phyloP scores from a whole-genome alignment of 2,888 invertebrate genomes.

The Esperia sulphurella region DNA sequence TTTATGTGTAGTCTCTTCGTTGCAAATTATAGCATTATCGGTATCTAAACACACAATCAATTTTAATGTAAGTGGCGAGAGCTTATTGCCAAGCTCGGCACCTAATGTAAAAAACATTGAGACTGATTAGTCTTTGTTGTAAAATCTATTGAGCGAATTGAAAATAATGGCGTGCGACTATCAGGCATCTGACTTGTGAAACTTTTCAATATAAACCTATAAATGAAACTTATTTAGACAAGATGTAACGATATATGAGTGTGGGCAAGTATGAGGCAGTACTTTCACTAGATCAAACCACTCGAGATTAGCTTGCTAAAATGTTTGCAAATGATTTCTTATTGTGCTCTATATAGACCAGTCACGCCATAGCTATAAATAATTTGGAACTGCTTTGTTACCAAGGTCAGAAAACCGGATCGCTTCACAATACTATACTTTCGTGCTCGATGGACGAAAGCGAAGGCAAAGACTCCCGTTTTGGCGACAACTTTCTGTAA shows the following conservation, averaged over 20 bases:
- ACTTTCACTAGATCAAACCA: slow-evolving; percentile 65
- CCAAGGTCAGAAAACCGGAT: slow-evolving; percentile 68
- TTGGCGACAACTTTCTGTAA: slow-evolving; percentile 70
- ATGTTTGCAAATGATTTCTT: slow-evolving; percentile 58
- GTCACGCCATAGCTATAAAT: slow-evolving; percentile 47
- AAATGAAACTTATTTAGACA: background rate
- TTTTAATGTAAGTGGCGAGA: background rate
- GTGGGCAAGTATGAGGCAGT: slow-evolving; percentile 27
- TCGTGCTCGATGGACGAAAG: slow-evolving; percentile 67
- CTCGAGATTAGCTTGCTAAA: slow-evolving; percentile 45
- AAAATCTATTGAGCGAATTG: slow-evolving; percentile 39
- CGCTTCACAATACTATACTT: slow-evolving; percentile 60
- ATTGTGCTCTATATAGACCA: slow-evolving; percentile 50
- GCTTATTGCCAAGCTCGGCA: background rate
- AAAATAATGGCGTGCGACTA: slow-evolving; percentile 27
- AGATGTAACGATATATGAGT: slow-evolving; percentile 13
- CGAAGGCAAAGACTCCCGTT: slow-evolving; percentile 61
- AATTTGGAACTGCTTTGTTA: slow-evolving; percentile 41
- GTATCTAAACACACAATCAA: background rate
- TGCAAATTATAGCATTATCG: background rate
- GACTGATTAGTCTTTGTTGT: slow-evolving; percentile 34
- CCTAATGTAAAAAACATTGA: slow-evolving; percentile 20
- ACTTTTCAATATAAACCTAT: slow-evolving; percentile 21
- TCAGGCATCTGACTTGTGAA: slow-evolving; percentile 26
- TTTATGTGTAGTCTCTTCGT: too few relatives aligned